Percentiles rank a stretch among this genome's conserved stretches.
These are phyloP conservation scores for Diplazon laetatorius DNA, from an alignment of 2,888 invertebrate species.

Conservation along the genomic window DNA sequence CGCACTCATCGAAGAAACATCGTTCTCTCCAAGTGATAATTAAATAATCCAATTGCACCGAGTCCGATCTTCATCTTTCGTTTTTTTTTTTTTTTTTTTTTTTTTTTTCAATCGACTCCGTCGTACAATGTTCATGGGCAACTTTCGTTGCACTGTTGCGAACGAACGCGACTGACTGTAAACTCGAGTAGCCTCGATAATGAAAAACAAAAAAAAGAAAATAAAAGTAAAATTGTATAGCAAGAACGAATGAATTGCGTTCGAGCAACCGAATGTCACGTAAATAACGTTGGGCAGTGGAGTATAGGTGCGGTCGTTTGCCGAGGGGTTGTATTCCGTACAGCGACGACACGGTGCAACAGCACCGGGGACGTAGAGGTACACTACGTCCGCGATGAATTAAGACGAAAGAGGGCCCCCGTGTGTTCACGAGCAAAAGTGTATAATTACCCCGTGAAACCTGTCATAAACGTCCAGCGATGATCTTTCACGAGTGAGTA, in stretches of 20 bases:
- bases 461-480: conserved; percentile 65
- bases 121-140: not conserved
- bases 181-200: conserved; percentile 26
- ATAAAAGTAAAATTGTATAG: conserved; percentile 21
- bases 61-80: not conserved
- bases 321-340: conserved; percentile 32
- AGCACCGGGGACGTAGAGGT: too few species aligned
- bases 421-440: conserved; percentile 56
- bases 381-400: too few species aligned
- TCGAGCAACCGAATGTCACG: conserved; percentile 56
- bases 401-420: conserved; percentile 60
- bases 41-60: conserved; percentile 33
- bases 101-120: too few species aligned
- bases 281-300: conserved; percentile 54
- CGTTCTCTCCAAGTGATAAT: conserved; percentile 37
- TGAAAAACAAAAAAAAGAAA: conserved; percentile 13
- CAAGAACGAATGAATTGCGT: conserved; percentile 42
- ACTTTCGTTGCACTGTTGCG: not conserved
- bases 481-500: conserved; percentile 60
- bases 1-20: not conserved
- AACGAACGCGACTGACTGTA: conserved; percentile 25
- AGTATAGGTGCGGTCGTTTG: conserved; percentile 27
- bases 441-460: conserved; percentile 65
- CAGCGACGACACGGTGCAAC: conserved; percentile 26
- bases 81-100: not conserved